Conservation (phyloP, 2,888 invertebrate genomes). For the Agonum fuliginosum region DNA sequence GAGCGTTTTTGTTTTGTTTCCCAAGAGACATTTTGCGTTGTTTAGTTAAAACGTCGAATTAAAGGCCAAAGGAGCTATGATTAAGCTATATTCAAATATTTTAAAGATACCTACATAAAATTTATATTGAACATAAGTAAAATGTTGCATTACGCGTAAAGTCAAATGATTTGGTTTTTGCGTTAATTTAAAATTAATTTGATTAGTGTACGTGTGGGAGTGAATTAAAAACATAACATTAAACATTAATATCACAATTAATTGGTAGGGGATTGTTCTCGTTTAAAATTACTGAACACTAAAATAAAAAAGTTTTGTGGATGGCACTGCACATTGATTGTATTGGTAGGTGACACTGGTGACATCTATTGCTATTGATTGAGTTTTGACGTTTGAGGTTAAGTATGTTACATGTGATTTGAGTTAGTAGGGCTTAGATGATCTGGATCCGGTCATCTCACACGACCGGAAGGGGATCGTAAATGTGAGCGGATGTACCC, state of each 20-base stretch:
- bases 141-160: neutral
- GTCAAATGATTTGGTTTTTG: neutral
- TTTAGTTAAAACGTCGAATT: no score
- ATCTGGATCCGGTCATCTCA: constrained; percentile 83
- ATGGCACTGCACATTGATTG: constrained; percentile 55
- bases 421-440: constrained; percentile 45
- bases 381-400: constrained; percentile 9
- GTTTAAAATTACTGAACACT: neutral
- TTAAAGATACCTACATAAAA: no score
- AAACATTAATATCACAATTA: constrained; percentile 39
- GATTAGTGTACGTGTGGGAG: neutral
- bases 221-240: constrained; percentile 15
- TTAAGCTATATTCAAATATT: no score
- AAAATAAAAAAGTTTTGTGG: constrained; percentile 4
- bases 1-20: no score
- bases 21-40: no score
- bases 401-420: constrained; percentile 42
- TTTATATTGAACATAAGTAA: no score
- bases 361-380: constrained; percentile 41
- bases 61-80: no score
- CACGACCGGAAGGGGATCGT: constrained; percentile 93
- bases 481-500: constrained; percentile 94
- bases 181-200: neutral
- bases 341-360: constrained; percentile 43
- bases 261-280: constrained; percentile 38